Conservation (phyloP, 2,113 vertebrate genomes). For the Nanorana parkeri region DNA sequence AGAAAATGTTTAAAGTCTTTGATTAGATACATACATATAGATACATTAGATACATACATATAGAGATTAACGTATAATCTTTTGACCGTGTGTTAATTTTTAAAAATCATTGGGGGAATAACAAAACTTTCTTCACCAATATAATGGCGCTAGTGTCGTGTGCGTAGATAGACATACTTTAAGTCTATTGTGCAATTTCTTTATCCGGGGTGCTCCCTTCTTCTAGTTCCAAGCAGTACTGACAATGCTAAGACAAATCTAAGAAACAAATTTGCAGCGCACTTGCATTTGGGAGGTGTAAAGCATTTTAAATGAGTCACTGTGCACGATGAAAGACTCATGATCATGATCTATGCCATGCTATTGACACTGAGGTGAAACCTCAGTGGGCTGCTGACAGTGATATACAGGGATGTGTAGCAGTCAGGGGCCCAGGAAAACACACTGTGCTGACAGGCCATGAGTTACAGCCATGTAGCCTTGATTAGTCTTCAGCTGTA, state of each 20-base stretch:
- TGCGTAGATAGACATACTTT: too few relatives aligned
- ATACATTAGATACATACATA: too few relatives aligned
- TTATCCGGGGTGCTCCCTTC: too few relatives aligned
- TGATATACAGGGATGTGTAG: slow-evolving; percentile 23
- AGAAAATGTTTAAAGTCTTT: too few relatives aligned
- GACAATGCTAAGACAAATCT: background rate
- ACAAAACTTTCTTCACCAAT: too few relatives aligned
- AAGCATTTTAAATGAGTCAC: slow-evolving; percentile 30
- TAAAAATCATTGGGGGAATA: too few relatives aligned
- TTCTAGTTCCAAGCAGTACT: too few relatives aligned
- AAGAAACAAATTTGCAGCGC: background rate
- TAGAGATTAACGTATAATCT: too few relatives aligned
- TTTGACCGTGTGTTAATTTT: too few relatives aligned
- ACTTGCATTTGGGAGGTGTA: slow-evolving; percentile 1
- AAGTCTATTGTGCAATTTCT: too few relatives aligned
- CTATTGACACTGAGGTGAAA: slow-evolving; percentile 43
- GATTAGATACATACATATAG: too few relatives aligned
- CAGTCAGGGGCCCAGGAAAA: slow-evolving; percentile 35
- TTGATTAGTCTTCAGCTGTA: slow-evolving; percentile 1
- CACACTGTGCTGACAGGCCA: slow-evolving; percentile 34
- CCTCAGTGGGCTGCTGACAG: slow-evolving; percentile 23
- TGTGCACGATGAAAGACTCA: slow-evolving; percentile 8
- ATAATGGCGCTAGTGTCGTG: too few relatives aligned
- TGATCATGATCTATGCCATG: slow-evolving; percentile 27
- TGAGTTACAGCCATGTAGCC: slow-evolving; percentile 30